Percentiles rank a stretch among this genome's conserved stretches.
Conservation (phyloP, 2,888 invertebrate species). For the Allolobophora icterica region DNA sequence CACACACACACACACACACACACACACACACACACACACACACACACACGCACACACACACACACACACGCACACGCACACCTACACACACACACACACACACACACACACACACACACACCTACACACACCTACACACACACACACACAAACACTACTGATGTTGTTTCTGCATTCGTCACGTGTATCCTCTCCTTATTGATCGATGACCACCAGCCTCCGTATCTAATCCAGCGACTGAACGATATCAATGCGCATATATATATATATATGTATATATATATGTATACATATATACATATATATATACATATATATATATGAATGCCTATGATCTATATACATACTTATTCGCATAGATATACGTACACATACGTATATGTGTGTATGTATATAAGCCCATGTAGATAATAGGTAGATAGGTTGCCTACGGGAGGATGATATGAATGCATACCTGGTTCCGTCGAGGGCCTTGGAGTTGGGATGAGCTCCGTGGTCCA, state of each 20-base stretch:
- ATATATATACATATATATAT: background rate
- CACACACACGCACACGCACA: no score
- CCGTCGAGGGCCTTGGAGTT: constrained; percentile 91
- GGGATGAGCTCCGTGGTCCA: constrained; percentile 88
- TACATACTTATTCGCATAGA: no score
- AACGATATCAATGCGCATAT: background rate
- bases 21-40: no score
- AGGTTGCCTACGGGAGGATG: background rate
- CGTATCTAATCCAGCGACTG: background rate
- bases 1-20: no score
- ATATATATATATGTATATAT: background rate
- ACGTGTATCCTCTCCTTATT: background rate
- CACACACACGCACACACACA: no score
- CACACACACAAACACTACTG: no score
- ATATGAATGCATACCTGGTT: constrained; percentile 66
- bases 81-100: no score
- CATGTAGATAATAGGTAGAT: background rate
- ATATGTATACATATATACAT: no score
- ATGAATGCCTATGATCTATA: no score
- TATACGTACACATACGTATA: background rate
- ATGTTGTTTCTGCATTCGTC: background rate
- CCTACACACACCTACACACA: no score
- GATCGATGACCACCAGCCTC: background rate
- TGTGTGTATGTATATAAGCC: background rate
- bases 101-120: no score